These are phyloP conservation scores for Typhlomys cinereus DNA, from an alignment of 2,113 vertebrate species.

Conservation along the genomic window DNA sequence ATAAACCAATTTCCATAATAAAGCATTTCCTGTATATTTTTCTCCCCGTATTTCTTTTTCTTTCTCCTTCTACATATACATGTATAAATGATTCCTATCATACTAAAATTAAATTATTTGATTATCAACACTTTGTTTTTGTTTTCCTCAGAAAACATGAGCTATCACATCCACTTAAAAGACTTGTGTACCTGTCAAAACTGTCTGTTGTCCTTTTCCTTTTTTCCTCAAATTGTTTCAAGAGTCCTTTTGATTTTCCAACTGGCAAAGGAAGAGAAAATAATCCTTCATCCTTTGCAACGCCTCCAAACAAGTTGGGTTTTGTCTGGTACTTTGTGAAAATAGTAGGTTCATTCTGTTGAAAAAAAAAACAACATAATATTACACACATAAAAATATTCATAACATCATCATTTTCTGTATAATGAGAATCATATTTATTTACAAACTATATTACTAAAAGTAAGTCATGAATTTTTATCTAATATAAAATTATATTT, in stretches of 20 bases:
- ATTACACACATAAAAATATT: constrained; percentile 71
- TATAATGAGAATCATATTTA: constrained; percentile 41
- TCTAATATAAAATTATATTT: constrained; percentile 39
- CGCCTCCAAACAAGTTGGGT: constrained; percentile 90
- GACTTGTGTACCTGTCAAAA: constrained; percentile 86
- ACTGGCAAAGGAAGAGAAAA: constrained; percentile 76
- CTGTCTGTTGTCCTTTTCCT: constrained; percentile 93
- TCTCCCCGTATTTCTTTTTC: too few species aligned
- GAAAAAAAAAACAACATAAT: constrained; percentile 54
- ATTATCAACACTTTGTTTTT: not conserved
- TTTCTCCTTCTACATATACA: too few species aligned
- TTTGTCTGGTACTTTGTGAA: constrained; percentile 92
- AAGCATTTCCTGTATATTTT: too few species aligned
- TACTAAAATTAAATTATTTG: not conserved
- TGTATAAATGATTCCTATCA: not conserved
- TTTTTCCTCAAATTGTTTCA: constrained; percentile 92
- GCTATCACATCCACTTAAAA: constrained; percentile 8
- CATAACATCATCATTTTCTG: constrained; percentile 39
- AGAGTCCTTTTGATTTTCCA: constrained; percentile 84
- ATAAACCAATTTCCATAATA: too few species aligned
- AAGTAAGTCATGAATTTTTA: not conserved
- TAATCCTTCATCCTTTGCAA: constrained; percentile 84
- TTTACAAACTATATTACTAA: not conserved
- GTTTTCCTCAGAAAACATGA: constrained; percentile 39
- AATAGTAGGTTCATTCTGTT: constrained; percentile 91